Percentiles rank a stretch among this genome's conserved stretches.
Conservation (phyloP, 2,113 vertebrate genomes). For the Gymnorhina tibicen region DNA sequence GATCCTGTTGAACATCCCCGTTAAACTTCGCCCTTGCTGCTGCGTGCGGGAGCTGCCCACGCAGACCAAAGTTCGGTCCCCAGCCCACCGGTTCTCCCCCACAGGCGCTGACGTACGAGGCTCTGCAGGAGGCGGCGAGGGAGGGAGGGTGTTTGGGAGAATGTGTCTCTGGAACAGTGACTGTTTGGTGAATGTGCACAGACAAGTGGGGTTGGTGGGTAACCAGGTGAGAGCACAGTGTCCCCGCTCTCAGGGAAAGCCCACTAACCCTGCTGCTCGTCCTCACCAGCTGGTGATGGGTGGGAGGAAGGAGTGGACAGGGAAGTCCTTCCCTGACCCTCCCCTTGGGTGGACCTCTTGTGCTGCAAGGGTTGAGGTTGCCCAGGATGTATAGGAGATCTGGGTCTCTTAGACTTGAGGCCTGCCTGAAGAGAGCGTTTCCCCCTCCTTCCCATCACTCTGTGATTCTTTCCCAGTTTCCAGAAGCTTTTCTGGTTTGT, state of each 20-base stretch:
- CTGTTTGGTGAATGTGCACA: background rate
- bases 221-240: background rate
- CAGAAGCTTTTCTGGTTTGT: background rate
- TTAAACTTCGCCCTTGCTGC: conserved; percentile 10
- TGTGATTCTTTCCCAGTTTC: background rate
- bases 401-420: background rate
- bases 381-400: background rate
- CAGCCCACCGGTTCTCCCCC: conserved; percentile 50
- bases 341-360: background rate
- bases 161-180: background rate
- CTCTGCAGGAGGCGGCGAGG: conserved; percentile 32
- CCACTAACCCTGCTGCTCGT: background rate
- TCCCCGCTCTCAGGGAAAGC: background rate
- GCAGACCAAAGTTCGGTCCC: conserved; percentile 20
- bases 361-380: background rate
- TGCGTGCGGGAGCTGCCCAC: conserved; percentile 55
- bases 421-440: background rate
- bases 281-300: background rate
- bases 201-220: background rate
- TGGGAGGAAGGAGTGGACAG: background rate
- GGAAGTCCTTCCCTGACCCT: background rate
- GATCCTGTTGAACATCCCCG: background rate
- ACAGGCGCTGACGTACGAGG: conserved; percentile 16
- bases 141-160: conserved; percentile 32
- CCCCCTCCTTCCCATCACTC: background rate